Conservation (phyloP, 1,140 invertebrate genomes). For the Magallana gigas region DNA sequence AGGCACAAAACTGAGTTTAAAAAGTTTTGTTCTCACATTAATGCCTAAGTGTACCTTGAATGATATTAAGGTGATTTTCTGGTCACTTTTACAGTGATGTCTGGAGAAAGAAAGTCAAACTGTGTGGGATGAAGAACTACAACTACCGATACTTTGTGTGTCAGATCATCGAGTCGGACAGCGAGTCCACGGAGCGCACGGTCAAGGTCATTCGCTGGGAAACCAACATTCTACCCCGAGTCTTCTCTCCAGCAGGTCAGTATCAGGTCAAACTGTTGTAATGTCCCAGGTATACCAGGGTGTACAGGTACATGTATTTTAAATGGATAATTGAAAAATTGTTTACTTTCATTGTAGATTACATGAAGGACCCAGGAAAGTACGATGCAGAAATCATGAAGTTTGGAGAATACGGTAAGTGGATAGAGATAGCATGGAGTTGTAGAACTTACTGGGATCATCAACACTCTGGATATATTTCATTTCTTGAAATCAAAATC, state of each 20-base stretch:
- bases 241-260: conserved; percentile 79
- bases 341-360: conserved; percentile 33
- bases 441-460: background rate
- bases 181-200: conserved; percentile 78
- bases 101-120: conserved; percentile 73
- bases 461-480: background rate
- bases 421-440: background rate
- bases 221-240: conserved; percentile 87
- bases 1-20: too few relatives aligned
- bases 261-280: too few relatives aligned
- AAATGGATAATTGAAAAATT: too few relatives aligned
- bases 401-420: conserved; percentile 58
- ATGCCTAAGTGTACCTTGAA: too few relatives aligned
- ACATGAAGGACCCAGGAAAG: conserved; percentile 42
- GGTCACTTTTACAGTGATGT: conserved; percentile 62
- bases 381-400: conserved; percentile 35
- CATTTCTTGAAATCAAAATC: too few relatives aligned
- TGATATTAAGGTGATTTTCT: background rate
- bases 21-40: too few relatives aligned
- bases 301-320: too few relatives aligned
- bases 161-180: conserved; percentile 79
- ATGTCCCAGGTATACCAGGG: too few relatives aligned
- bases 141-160: conserved; percentile 90
- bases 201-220: conserved; percentile 90
- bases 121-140: conserved; percentile 85